A percentile compares a stretch with the other conserved stretches of the same genome.
Conservation (phyloP, 2,113 vertebrate species). For the Atrichornis clamosus region DNA sequence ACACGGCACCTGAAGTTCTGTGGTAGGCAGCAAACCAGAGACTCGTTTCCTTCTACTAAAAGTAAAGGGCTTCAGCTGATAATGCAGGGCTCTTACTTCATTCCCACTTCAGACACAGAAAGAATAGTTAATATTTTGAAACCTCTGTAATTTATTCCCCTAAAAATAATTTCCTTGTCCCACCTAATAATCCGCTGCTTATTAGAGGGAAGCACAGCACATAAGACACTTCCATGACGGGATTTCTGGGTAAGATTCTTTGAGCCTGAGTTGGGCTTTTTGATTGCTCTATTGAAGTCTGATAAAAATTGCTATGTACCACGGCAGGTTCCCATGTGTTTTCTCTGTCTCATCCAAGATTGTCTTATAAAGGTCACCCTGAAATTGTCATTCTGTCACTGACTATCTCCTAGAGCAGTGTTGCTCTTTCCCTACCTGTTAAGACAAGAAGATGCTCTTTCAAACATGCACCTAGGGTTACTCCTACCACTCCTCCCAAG, state of each 20-base stretch:
- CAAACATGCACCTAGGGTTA: not conserved
- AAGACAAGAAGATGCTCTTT: not conserved
- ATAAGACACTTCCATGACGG: not conserved
- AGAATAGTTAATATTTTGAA: constrained; percentile 39
- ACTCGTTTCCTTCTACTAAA: not conserved
- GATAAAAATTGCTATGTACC: constrained; percentile 41
- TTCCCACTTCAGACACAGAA: not conserved
- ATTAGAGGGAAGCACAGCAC: constrained; percentile 7
- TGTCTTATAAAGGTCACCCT: constrained; percentile 49
- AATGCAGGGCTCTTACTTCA: not conserved
- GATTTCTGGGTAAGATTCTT: constrained; percentile 52
- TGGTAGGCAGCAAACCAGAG: not conserved
- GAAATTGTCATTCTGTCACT: constrained; percentile 45
- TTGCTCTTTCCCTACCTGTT: not conserved
- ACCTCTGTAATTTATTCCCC: constrained; percentile 24
- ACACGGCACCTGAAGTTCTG: constrained; percentile 18
- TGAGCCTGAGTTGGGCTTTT: constrained; percentile 43
- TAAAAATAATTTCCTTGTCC: constrained; percentile 35
- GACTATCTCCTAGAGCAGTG: not conserved
- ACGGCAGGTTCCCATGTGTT: constrained; percentile 16
- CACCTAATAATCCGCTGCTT: not conserved
- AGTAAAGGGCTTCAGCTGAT: not conserved
- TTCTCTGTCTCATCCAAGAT: constrained; percentile 37
- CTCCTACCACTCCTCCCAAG: not conserved
- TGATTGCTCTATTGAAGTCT: constrained; percentile 49